Conservation (phyloP, 1,140 invertebrate genomes). For the Bombus sylvicola region DNA sequence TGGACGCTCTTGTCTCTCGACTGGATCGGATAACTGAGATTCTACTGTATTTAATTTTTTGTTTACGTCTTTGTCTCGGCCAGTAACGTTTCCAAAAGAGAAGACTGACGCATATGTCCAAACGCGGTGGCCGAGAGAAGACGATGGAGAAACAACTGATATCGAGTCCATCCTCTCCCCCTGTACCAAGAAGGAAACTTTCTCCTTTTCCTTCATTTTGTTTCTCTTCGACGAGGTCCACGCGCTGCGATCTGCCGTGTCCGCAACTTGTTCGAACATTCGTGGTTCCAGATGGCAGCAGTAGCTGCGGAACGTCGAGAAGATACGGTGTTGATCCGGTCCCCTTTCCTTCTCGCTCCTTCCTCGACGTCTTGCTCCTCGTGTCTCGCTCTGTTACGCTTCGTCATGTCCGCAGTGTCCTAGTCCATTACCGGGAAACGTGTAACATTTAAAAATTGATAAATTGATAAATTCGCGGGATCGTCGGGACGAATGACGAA, state of each 20-base stretch:
- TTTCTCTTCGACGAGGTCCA: slow-evolving; percentile 6
- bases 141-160: slow-evolving; percentile 45
- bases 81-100: slow-evolving; percentile 65
- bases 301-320: slow-evolving; percentile 37
- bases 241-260: not conserved
- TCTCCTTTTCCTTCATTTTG: slow-evolving; percentile 38
- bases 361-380: not conserved
- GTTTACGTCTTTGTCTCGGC: too few species aligned
- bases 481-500: not conserved
- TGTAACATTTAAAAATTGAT: not conserved
- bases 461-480: slow-evolving; percentile 18
- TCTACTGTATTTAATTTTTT: too few species aligned
- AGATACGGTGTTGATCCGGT: not conserved
- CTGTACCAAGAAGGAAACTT: not conserved
- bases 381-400: not conserved
- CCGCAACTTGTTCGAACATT: not conserved
- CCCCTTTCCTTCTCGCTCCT: not conserved
- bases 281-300: slow-evolving; percentile 73
- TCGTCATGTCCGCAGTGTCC: not conserved
- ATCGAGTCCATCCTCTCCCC: slow-evolving; percentile 68
- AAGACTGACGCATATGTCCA: slow-evolving; percentile 61
- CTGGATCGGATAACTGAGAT: too few species aligned
- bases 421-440: not conserved
- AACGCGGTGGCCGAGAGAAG: slow-evolving; percentile 61
- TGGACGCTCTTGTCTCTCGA: too few species aligned